Evolutionary conservation across 53 echinoderm and acorn worm species (phyloP).

Genomic region (Hippasteria phrygiana): DNA sequence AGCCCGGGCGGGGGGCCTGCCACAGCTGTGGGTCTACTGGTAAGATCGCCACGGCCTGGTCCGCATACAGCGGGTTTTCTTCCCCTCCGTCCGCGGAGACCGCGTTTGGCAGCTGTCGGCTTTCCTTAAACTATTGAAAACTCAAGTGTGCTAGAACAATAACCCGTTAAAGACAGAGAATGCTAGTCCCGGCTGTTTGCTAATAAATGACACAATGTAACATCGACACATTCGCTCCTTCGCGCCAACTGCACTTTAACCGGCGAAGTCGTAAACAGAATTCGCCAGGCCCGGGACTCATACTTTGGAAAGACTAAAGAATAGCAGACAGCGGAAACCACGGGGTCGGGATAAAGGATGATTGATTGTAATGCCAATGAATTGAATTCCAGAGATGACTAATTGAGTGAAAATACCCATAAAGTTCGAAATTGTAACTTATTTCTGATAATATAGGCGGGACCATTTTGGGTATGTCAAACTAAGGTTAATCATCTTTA

Average conservation of each 20-base stretch:
- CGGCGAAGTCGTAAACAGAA: constrained; percentile 20
- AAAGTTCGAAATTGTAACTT: background rate
- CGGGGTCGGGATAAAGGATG: background rate
- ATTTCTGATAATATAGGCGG: background rate
- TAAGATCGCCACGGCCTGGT: background rate
- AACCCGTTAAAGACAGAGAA: constrained; percentile 9
- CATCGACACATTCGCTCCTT: constrained; percentile 3
- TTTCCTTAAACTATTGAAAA: constrained; percentile 59
- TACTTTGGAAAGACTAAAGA: background rate
- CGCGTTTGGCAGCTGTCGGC: constrained; percentile 57
- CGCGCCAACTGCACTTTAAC: constrained; percentile 38
- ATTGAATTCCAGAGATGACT: constrained; percentile 34
- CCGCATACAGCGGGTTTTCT: background rate
- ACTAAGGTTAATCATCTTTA: background rate
- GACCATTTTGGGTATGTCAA: background rate
- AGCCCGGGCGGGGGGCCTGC: constrained; percentile 31
- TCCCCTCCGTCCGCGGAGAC: background rate
- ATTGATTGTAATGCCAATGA: constrained; percentile 43
- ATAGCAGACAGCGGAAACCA: background rate
- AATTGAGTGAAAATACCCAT: constrained; percentile 26
- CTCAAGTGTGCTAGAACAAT: constrained; percentile 62
- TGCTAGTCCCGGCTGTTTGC: constrained; percentile 24
- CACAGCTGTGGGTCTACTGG: constrained; percentile 50
- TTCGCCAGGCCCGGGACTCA: background rate
- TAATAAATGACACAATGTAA: constrained; percentile 60